A percentile compares a stretch with the other conserved stretches of the same genome.
Conservation (phyloP, 1,140 invertebrate genomes). For the Gonioctena quinquepunctata region DNA sequence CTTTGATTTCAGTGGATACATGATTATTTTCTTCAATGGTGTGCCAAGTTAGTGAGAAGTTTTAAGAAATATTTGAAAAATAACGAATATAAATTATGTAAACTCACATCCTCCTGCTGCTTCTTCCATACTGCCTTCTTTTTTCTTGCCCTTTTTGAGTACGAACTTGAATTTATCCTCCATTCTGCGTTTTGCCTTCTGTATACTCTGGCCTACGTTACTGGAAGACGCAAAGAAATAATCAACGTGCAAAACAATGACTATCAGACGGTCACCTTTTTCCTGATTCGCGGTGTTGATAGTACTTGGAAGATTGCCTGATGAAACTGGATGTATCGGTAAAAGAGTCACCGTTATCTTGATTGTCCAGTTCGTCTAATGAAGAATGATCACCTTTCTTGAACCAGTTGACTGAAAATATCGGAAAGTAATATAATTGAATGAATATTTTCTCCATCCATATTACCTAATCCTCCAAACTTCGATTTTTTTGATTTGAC, state of each 20-base stretch:
- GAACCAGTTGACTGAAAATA: slow-evolving; percentile 71
- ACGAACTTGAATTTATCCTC: slow-evolving; percentile 79
- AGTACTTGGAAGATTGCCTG: slow-evolving; percentile 53
- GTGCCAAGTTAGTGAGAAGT: no score
- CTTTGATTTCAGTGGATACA: no score
- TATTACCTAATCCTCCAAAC: slow-evolving; percentile 68
- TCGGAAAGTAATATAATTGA: neutral
- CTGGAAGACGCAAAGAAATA: slow-evolving; percentile 39
- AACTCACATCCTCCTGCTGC: slow-evolving; percentile 73
- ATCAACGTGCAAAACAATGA: neutral
- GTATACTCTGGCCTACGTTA: slow-evolving; percentile 66
- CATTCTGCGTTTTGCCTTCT: slow-evolving; percentile 80
- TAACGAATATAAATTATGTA: no score
- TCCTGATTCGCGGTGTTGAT: slow-evolving; percentile 37
- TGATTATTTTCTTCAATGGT: no score
- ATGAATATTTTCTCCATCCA: neutral
- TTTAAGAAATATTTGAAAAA: no score
- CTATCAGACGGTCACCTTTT: slow-evolving; percentile 29
- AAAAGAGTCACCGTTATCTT: slow-evolving; percentile 66
- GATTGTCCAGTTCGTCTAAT: slow-evolving; percentile 57
- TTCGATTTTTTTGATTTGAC: slow-evolving; percentile 58
- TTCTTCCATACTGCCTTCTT: slow-evolving; percentile 86
- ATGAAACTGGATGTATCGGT: slow-evolving; percentile 60
- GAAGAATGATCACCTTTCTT: slow-evolving; percentile 61
- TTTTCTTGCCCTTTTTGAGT: slow-evolving; percentile 78